phyloP scores from a whole-genome alignment of 2,888 invertebrate species.

The Entomobrya proxima region DNA sequence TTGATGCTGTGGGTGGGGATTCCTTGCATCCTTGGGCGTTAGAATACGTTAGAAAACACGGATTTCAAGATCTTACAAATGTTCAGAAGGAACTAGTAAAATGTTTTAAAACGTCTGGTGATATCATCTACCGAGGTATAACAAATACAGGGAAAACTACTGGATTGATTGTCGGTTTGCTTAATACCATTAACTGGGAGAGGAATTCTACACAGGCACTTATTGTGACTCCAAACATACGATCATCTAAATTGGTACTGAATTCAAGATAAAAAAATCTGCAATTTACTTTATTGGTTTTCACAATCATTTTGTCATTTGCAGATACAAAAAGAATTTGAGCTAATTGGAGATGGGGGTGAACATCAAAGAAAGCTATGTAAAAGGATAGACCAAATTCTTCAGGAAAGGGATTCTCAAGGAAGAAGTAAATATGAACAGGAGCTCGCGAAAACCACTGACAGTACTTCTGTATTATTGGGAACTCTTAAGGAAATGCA shows the following conservation, averaged over 20 bases:
- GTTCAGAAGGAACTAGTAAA: background rate
- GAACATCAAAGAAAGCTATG: background rate
- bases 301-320: background rate
- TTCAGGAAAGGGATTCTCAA: no score
- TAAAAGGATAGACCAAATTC: background rate
- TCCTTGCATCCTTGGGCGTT: background rate
- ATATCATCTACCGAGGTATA: slow-evolving; percentile 39
- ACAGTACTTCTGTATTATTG: no score
- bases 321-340: slow-evolving; percentile 30
- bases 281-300: background rate
- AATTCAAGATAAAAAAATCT: background rate
- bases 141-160: slow-evolving; percentile 54
- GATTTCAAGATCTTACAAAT: slow-evolving; percentile 9
- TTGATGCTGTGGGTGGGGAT: background rate
- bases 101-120: background rate
- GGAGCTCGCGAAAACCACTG: no score
- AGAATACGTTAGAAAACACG: background rate
- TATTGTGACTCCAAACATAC: slow-evolving; percentile 19
- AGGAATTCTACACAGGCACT: background rate
- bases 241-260: slow-evolving; percentile 32
- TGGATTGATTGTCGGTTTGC: background rate
- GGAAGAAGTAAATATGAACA: no score
- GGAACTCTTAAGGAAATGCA: slow-evolving; percentile 1
- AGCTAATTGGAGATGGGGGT: background rate
- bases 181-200: background rate